phyloP scores from a whole-genome alignment of 2,113 vertebrate genomes.

The Smithornis capensis region DNA sequence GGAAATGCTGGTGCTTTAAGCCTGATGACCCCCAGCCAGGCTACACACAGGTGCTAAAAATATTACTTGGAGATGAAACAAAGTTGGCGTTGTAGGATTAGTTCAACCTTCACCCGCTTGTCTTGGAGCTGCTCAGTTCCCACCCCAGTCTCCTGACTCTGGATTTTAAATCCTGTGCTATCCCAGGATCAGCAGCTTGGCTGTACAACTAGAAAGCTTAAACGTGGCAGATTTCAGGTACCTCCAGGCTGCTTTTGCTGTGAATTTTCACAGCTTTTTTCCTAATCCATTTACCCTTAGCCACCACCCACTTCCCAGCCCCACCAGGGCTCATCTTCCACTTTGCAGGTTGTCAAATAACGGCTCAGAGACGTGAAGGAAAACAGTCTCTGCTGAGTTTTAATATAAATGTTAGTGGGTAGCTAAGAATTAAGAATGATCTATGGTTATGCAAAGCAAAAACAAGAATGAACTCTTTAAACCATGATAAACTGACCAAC shows the following conservation, averaged over 20 bases:
- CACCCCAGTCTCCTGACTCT: neutral
- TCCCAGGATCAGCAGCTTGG: neutral
- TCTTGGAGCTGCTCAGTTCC: neutral
- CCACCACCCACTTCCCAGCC: neutral
- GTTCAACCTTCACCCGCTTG: neutral
- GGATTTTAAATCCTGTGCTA: neutral
- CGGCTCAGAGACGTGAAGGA: neutral
- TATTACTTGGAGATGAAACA: neutral
- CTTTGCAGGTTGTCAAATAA: neutral
- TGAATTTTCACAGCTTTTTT: neutral
- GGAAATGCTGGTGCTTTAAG: neutral
- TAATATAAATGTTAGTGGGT: neutral
- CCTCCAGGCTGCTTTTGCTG: neutral
- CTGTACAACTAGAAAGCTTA: neutral
- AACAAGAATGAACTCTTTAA: neutral
- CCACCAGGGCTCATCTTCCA: neutral
- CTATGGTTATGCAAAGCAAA: neutral
- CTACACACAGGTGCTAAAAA: neutral
- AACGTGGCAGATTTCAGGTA: accelerated
- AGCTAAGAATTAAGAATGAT: neutral
- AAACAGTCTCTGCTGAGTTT: neutral
- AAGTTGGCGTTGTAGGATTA: neutral
- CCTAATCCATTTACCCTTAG: neutral
- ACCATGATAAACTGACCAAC: accelerated
- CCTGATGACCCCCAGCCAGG: neutral